These are phyloP conservation scores for Anoura caudifer DNA, from an alignment of 2,113 vertebrate species.

Conservation along the genomic window DNA sequence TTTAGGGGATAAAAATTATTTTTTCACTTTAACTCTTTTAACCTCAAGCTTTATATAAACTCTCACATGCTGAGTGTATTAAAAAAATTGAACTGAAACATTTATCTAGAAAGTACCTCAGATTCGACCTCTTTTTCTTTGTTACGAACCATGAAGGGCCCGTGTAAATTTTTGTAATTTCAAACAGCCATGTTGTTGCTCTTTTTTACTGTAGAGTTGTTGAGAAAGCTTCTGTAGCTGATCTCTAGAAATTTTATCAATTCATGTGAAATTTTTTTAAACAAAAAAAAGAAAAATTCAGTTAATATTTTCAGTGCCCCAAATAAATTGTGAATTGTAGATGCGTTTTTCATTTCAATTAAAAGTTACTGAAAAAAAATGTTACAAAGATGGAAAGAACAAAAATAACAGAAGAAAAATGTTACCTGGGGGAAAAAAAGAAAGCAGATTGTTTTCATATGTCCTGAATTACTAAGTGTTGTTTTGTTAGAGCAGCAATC, in stretches of 20 bases:
- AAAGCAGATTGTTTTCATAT: slow-evolving; percentile 30
- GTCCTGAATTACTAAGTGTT: neutral
- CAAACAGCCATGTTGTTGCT: neutral
- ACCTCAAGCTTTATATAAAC: neutral
- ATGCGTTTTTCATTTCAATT: slow-evolving; percentile 32
- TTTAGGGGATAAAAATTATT: neutral
- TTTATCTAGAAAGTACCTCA: neutral
- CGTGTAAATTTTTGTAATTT: neutral
- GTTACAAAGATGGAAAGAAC: neutral
- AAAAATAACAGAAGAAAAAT: neutral
- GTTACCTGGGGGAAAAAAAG: neutral
- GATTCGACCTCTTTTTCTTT: neutral
- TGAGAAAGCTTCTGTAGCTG: neutral
- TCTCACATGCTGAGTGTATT: neutral
- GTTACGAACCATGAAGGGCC: neutral
- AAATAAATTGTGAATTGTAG: neutral
- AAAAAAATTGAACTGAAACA: neutral
- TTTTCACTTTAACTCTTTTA: neutral
- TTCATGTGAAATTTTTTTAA: neutral
- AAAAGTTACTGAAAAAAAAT: neutral
- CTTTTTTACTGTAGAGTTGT: neutral
- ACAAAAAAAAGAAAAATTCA: neutral
- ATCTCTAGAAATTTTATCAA: neutral
- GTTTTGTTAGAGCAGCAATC: neutral
- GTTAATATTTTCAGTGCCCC: slow-evolving; percentile 3